Percentiles rank a stretch among this genome's conserved stretches.
phyloP scores from a whole-genome alignment of 2,797 vertebrate genomes.

The Moxostoma hubbsi region DNA sequence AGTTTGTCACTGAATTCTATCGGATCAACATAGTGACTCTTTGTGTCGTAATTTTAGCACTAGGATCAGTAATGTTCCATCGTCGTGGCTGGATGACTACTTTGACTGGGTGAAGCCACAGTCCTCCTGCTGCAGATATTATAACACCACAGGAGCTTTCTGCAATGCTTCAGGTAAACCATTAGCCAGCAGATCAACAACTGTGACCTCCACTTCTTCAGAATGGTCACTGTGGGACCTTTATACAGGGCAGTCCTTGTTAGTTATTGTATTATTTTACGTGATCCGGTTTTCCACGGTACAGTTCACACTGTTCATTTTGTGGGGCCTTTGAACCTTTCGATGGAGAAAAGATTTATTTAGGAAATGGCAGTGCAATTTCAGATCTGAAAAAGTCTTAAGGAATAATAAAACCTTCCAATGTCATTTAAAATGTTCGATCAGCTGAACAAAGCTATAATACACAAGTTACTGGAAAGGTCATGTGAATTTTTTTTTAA shows the following conservation, averaged over 20 bases:
- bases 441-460: no score
- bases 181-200: constrained; percentile 55
- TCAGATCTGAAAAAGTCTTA: no score
- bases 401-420: no score
- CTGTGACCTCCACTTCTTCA: neutral
- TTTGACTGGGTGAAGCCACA: constrained; percentile 98
- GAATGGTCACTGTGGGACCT: constrained; percentile 7
- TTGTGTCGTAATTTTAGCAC: constrained; percentile 75
- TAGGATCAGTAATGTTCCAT: constrained; percentile 86
- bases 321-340: neutral
- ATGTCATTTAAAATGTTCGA: no score
- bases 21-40: neutral
- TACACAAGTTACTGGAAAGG: no score
- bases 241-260: neutral
- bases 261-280: neutral
- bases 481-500: neutral
- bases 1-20: neutral
- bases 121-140: constrained; percentile 90
- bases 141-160: constrained; percentile 84
- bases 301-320: neutral
- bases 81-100: constrained; percentile 98
- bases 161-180: constrained; percentile 94
- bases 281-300: neutral
- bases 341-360: neutral
- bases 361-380: no score